Evolutionary conservation across 2,888 invertebrate species (phyloP).

Genomic region (Melangyna quadrimaculata): DNA sequence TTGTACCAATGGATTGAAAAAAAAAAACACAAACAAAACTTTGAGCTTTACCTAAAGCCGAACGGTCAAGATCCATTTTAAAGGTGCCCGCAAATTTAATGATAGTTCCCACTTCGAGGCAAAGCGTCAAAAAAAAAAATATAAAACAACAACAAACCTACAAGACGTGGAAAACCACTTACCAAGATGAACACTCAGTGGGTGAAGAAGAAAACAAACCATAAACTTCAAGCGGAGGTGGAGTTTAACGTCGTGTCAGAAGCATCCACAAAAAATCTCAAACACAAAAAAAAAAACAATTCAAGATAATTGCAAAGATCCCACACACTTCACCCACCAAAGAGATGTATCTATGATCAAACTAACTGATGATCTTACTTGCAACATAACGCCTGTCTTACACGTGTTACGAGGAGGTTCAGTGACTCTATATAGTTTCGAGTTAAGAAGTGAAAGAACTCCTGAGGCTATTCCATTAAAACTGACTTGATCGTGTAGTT

Average conservation of each 20-base stretch:
- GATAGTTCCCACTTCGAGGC: constrained; percentile 3
- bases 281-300: constrained; percentile 11
- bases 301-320: constrained; percentile 57
- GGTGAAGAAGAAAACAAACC: constrained; percentile 36
- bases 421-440: constrained; percentile 33
- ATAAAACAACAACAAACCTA: neutral
- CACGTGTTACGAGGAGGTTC: constrained; percentile 51
- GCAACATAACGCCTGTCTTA: constrained; percentile 36
- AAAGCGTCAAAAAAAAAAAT: constrained; percentile 9
- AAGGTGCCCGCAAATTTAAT: constrained; percentile 38
- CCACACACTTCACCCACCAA: constrained; percentile 60
- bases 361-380: constrained; percentile 39
- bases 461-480: constrained; percentile 41
- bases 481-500: constrained; percentile 5
- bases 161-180: constrained; percentile 26
- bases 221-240: constrained; percentile 29
- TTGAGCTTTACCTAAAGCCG: constrained; percentile 13
- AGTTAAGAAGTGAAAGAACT: constrained; percentile 8
- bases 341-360: constrained; percentile 31
- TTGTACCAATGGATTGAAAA: constrained; percentile 5
- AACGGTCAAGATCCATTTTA: constrained; percentile 45
- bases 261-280: neutral
- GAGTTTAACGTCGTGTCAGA: constrained; percentile 33
- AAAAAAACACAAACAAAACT: neutral
- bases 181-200: constrained; percentile 40